These are phyloP conservation scores for Probosciger aterrimus DNA, from an alignment of 2,113 vertebrate species.

Conservation along the genomic window DNA sequence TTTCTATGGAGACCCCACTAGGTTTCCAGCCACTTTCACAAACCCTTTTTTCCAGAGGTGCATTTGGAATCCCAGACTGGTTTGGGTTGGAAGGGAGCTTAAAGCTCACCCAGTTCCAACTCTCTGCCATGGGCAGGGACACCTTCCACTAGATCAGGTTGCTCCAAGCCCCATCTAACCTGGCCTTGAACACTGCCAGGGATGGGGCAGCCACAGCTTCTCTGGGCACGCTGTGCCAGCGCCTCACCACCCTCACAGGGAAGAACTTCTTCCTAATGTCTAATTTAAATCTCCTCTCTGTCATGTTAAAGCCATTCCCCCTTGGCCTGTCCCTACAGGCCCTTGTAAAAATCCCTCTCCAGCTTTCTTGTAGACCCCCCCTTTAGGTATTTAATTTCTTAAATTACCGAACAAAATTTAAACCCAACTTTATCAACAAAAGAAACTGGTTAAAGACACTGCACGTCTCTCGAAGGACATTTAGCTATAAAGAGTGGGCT, in stretches of 20 bases:
- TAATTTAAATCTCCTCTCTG: background rate
- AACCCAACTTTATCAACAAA: background rate
- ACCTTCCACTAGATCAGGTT: background rate
- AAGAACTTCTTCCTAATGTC: background rate
- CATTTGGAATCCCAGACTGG: background rate
- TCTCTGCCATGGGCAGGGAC: background rate
- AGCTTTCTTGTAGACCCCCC: background rate
- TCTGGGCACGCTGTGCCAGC: background rate
- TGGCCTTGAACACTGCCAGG: background rate
- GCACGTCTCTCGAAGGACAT: background rate
- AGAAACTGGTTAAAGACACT: background rate
- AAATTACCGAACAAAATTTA: background rate
- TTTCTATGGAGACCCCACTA: background rate
- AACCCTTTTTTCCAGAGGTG: background rate
- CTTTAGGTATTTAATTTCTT: background rate
- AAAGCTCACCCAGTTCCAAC: background rate
- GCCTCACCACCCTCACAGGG: background rate
- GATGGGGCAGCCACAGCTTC: background rate
- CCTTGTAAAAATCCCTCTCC: background rate
- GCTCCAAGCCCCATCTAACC: background rate
- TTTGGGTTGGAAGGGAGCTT: background rate
- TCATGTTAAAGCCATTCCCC: background rate
- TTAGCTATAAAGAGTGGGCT: background rate
- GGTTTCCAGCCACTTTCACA: background rate
- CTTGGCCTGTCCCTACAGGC: background rate